Evolutionary conservation across 2,113 vertebrate genomes (phyloP).

Genomic region (Chaetorhynchus papuensis): DNA sequence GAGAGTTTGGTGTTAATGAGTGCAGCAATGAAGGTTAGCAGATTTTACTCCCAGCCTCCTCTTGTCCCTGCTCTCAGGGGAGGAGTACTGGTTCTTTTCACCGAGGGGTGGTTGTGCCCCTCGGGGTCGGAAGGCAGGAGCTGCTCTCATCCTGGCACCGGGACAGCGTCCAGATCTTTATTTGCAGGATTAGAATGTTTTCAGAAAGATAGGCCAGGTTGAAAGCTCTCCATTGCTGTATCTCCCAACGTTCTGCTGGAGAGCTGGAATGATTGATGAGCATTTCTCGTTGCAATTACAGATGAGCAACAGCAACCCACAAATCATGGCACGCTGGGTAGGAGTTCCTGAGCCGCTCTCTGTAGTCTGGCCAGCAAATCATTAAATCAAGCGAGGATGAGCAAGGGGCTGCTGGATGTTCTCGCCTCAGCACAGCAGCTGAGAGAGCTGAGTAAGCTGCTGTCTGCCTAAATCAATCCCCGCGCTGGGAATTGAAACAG

Average conservation of each 20-base stretch:
- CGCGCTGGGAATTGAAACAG: not conserved
- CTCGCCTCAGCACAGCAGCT: not conserved
- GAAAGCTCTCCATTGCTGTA: not conserved
- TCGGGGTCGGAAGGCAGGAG: not conserved
- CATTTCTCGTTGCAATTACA: not conserved
- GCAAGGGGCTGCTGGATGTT: conserved; percentile 40
- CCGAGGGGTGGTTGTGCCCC: not conserved
- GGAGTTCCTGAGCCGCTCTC: not conserved
- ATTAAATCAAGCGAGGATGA: conserved; percentile 20
- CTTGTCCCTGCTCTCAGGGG: not conserved
- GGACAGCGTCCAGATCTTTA: not conserved
- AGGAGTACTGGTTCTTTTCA: not conserved
- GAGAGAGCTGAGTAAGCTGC: conserved; percentile 35
- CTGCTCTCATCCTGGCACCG: not conserved
- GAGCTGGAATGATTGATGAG: not conserved
- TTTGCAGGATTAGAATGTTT: not conserved
- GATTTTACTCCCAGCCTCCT: not conserved
- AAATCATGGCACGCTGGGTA: not conserved
- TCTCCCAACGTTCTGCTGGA: not conserved
- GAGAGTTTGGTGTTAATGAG: not conserved
- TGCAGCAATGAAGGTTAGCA: not conserved
- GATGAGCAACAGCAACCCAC: conserved; percentile 9
- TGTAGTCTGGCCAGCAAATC: conserved; percentile 44
- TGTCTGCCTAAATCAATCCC: conserved; percentile 24
- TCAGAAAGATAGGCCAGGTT: not conserved